Evolutionary conservation across 2,797 vertebrate species (phyloP), one percentile per base, ranked within the genome.

Genomic region (Propithecus perrieri): DNA sequence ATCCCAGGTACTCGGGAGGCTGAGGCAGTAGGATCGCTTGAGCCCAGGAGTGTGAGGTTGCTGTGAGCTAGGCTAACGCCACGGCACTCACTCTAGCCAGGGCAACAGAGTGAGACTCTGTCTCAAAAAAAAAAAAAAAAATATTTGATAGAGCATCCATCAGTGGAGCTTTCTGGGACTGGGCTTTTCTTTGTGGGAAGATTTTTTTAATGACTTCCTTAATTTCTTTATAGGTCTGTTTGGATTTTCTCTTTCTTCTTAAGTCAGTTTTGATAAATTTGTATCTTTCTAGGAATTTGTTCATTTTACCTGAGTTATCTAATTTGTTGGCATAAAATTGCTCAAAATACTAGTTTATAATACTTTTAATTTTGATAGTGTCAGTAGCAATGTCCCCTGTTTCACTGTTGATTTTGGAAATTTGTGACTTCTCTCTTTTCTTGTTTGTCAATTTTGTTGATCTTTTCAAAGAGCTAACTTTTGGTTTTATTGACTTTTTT

Each of bases 271-370:
- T 89, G 38, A n/a, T 63, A 88, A 72, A 80, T 48, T 84, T 43
- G 46, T 61, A 2, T 92, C 85, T 95, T 92, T 91, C 63, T 88
- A 79, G 63, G 76, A 78, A 46, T 91, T 71, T 74, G 7, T 94
- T 87, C 59, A 67, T 86, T 85, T 83, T 69, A 78, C 26, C 9
- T 76, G 61, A 86, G 18, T 63, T 71, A n/a, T 80, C 86, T 93
- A 24, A 74, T 59, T 83, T 88, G 43, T 85, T 69, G 48, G 75
- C 50, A 85, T 57, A 63, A 89, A 59, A 20, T 61, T 35, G 72
- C 20, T 85, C 76, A 69, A 28, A 81, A 33, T 55, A 46, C 24
- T 85, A 18, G 12, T 74, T 88, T 92, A 41, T 41, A 41, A 41
- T 6, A 28, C n/a, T 85, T 72, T 67, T 91, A 38, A 72, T 88